Evolutionary conservation across 2,888 invertebrate genomes (phyloP).

Genomic region (Alentia gelatinosa): DNA sequence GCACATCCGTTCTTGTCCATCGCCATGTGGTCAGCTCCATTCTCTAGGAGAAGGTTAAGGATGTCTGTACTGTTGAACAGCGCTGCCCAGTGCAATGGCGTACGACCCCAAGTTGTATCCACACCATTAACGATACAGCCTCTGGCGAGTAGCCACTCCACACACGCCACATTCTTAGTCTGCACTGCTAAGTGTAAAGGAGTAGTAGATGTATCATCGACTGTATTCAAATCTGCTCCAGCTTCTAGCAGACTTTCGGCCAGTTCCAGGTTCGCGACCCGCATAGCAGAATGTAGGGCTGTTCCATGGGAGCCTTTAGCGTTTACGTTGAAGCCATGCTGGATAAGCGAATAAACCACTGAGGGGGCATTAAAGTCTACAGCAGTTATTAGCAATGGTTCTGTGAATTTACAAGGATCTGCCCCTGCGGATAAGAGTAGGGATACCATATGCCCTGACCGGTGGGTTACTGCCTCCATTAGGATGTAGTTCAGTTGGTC

Average conservation of each 20-base stretch:
- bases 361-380: constrained; percentile 34
- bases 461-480: constrained; percentile 44
- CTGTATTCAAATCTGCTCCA: constrained; percentile 1
- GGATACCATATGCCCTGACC: background rate
- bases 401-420: background rate
- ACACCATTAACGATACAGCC: background rate
- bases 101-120: constrained; percentile 2
- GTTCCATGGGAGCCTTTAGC: constrained; percentile 14
- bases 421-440: background rate
- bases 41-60: background rate
- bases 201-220: background rate
- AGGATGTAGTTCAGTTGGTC: constrained; percentile 23
- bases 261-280: constrained; percentile 4
- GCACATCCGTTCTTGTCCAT: constrained; percentile 39
- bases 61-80: constrained; percentile 34
- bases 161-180: constrained; percentile 2
- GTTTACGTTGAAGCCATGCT: constrained; percentile 30
- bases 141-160: background rate
- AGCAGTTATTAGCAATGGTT: constrained; percentile 24
- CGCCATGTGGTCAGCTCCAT: background rate
- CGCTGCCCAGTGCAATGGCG: constrained; percentile 37
- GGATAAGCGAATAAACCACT: background rate
- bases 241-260: background rate
- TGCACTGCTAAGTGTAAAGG: constrained; percentile 31
- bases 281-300: constrained; percentile 20